These are phyloP conservation scores for Podiceps cristatus DNA, from an alignment of 2,113 vertebrate genomes.

Conservation along the genomic window DNA sequence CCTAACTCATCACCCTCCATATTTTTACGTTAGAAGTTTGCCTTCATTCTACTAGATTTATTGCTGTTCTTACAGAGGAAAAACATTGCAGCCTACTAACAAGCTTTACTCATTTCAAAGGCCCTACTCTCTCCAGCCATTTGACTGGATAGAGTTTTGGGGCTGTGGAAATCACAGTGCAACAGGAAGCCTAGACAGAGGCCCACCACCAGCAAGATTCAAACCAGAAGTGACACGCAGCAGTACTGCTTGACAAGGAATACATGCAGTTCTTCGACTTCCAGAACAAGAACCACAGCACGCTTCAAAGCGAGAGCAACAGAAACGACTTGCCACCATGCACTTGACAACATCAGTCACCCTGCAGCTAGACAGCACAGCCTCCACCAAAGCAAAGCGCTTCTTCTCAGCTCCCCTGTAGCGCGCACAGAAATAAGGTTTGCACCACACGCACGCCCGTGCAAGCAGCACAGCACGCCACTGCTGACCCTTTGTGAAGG, in stretches of 20 bases:
- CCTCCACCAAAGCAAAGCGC: not conserved
- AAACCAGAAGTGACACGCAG: not conserved
- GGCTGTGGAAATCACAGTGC: not conserved
- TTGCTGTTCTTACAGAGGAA: not conserved
- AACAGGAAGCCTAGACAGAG: not conserved
- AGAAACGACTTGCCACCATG: accelerated
- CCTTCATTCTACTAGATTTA: not conserved
- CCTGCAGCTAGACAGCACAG: not conserved
- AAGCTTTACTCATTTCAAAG: not conserved
- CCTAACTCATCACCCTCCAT: accelerated
- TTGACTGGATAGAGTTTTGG: too few relatives aligned
- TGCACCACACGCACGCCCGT: accelerated
- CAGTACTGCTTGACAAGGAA: not conserved
- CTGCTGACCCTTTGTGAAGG: not conserved
- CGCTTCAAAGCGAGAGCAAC: not conserved
- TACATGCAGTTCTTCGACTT: not conserved
- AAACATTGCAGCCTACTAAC: not conserved
- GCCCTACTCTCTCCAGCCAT: not conserved
- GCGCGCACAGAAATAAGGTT: accelerated
- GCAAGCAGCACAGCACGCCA: accelerated
- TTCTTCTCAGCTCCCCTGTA: not conserved
- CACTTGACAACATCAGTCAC: not conserved
- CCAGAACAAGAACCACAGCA: not conserved
- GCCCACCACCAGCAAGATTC: not conserved
- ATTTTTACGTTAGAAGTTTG: not conserved